Evolutionary conservation across 1,140 invertebrate species (phyloP), one percentile per base, ranked within the genome.

Genomic region (Leptoteleia sp.): DNA sequence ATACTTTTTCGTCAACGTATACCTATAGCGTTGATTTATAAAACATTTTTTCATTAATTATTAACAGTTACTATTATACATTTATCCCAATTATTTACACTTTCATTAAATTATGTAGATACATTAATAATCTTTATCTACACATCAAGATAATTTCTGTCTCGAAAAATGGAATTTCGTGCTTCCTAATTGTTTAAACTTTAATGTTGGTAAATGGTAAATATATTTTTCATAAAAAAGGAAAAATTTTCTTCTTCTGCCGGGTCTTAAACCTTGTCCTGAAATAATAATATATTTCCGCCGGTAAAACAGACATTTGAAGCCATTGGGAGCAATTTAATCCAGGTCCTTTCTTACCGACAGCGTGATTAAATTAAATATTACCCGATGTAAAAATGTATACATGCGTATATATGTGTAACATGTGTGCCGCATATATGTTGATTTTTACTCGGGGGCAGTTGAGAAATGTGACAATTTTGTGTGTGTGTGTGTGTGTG

Each of bases 61-160:
- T 67, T 55, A 67, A 67, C 62, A 67, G 33, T 37, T 13, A 12
- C 40, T 54, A 55, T 67, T 33, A 17, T 67, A 55, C 62, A 70
- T 50, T 33, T 33, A 59, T 22, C 35, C 52, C 35, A 70, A 43
- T 70, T 57, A 70, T 70, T 16, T 57, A 70, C 54, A 70, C 3
- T n/a, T 17, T n/a, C 13, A 50, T 57, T 59, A 35, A 59, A 7
- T 17, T 6, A 40, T 16, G 5, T 35, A 61, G n/a, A 55, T 22
- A 15, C 6, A 29, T 29, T 29, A 29, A 6, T 29, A 29, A 29
- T 29, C 16, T 47, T 38, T 62, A 62, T 62, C 59, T 64, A 64
- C 59, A 64, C 59, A 64, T 64, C 59, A 11, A 64, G 59, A 64
- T 64, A 31, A 50, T 29, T 16, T n/a, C 47, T 47, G 22, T 64